Evolutionary conservation across 2,113 vertebrate genomes (phyloP), one percentile per base, ranked within the genome.

Genomic region (Acrocephalus kingi): DNA sequence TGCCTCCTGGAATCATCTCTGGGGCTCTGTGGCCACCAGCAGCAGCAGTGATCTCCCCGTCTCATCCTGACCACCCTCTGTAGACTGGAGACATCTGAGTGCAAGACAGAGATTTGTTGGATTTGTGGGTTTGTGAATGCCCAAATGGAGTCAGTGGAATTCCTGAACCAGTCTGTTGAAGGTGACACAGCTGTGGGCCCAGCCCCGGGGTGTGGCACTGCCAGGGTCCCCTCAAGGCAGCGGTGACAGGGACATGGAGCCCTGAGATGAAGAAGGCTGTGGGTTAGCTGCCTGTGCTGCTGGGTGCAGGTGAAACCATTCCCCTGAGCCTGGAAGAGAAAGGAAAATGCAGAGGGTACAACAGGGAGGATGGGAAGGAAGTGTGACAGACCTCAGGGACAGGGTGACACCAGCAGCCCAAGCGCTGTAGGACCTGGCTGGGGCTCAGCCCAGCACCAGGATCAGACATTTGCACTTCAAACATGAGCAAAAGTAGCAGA

Each of bases 381-480:
- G 23, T 4, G 71, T 52, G 68, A 18, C 33, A 89, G 58, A 37
- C 3, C 39, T 59, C 22, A 1, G 23, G 17, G 41, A 12, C 63
- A 48, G 30, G 33, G 61, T 66, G 20, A 48, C 66, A 25, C 4
- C 0, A 0, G 28, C 1, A 17, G 59, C 43, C 37, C 31, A n/a
- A 21, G 39, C 0, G 1, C 30, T 61, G 41, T 0, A 13, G 43
- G 33, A 55, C 33, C 22, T 33, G 27, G 21, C 21, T 6, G 63
- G 41, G 68, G 75, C 86, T 67, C 82, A 85, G 56, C 7, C 33
- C 35, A 41, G 49, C 15, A 5, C 18, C 13, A 13, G 37, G n/a
- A 27, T 16, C 46, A 30, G 64, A 30, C 20, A 25, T 8, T 4
- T 2, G 11, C 17, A 5, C 55, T 71, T 67, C 79, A 45, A 54